Evolutionary conservation across 37 sponge, comb jelly and placozoan species (phyloP), one percentile per base, ranked within the genome.

Genomic region (Hormiphora californensis): DNA sequence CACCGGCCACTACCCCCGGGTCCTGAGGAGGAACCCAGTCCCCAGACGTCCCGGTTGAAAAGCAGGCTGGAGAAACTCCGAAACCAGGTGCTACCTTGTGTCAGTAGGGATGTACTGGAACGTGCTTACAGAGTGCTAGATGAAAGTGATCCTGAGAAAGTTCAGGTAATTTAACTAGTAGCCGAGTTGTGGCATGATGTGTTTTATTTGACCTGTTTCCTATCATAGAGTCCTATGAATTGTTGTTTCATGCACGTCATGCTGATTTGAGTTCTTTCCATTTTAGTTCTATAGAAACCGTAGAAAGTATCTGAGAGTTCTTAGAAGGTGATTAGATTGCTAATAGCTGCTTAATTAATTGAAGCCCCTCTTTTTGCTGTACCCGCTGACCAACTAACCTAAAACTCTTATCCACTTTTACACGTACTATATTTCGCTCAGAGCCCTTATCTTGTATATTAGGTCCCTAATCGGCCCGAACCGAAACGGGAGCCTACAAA

Each of bases 291-390:
- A 73, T 73, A 73, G 81, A 40, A 73, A 73, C 81, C 81, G 81
- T 73, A 73, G 81, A 33, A 73, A 73, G 46, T 73, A 73, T 28
- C 38, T 73, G 46, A 73, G 81, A 33, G 81, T 73, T 43, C 35
- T 73, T 8, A 73, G 81, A 73, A 73, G 81, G 81, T 73, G 23
- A n/a, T n/a, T n/a, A n/a, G n/a, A n/a, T n/a, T n/a, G n/a, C n/a
- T n/a, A n/a, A n/a, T n/a, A n/a, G n/a, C n/a, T n/a, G n/a, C n/a
- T n/a, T n/a, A n/a, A n/a, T n/a, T n/a, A n/a, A n/a, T n/a, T n/a
- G n/a, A n/a, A n/a, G n/a, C n/a, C n/a, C n/a, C n/a, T n/a, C n/a
- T 49, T 15, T 49, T 49, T 17, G 15, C 15, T 17, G 12, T 15
- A 9, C 53, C 53, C 9, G 53, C 15, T 49, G 53, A 49, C 15